Evolutionary conservation across 2,797 vertebrate genomes (phyloP), one percentile per base, ranked within the genome.

Genomic region (Peromyscus melanophrys): DNA sequence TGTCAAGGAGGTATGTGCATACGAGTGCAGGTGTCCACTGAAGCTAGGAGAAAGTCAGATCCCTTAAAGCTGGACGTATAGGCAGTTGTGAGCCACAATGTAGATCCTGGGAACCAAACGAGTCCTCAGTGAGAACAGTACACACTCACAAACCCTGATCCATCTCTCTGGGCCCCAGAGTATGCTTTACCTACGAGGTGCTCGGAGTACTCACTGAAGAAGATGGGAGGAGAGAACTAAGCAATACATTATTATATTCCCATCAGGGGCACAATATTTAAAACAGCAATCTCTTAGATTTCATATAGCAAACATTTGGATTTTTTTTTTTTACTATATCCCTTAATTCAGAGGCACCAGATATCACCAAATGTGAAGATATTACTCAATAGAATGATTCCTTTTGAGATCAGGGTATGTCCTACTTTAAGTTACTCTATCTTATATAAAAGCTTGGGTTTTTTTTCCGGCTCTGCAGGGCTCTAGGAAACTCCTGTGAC

Each of bases 271-370:
- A 86, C 29, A 14, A 25, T 69, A 21, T 63, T 92, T 59, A n/a
- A 96, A 92, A 55, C 55, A 94, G 17, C 0, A 14, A 8, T 69
- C 14, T 43, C 65, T 71, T 57, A 49, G 21, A 3, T 19, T 23
- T 5, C 21, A 57, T 6, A 13, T 40, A 49, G 37, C 73, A 49
- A 75, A 40, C 76, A 82, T 76, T 90, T 16, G 59, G n/a, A 40
- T 14, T 11, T n/a, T 76, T 73, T 83, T n/a, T 71, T 65, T 73
- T 71, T 65, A 61, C 49, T 57, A 8, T 46, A 61, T 52, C 89
- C 67, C 69, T 88, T 92, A 71, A 84, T 92, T 73, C 27, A 67
- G 69, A 92, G 11, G 88, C 25, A 49, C 43, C 37, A 19, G 16
- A 5, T 49, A 46, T 40, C 80, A 94, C 76, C n/a, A 81, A 49